Evolutionary conservation across 2,113 vertebrate species (phyloP).

Genomic region (Uria lomvia): DNA sequence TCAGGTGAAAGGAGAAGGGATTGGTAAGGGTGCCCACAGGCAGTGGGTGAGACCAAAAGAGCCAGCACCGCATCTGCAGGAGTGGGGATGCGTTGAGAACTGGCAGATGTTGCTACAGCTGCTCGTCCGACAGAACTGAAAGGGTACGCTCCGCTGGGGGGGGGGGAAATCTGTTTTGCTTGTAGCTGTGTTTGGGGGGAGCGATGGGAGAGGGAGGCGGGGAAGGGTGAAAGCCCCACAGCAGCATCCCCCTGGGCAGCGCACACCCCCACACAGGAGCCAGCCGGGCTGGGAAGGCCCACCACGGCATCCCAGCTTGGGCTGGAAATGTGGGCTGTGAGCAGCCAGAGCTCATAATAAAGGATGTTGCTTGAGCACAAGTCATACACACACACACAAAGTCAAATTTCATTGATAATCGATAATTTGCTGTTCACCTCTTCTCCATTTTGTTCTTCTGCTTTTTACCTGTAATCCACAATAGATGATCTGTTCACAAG

Average conservation of each 20-base stretch:
- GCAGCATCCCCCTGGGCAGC: neutral
- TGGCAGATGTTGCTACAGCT: neutral
- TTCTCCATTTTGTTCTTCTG: neutral
- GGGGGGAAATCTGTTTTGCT: fast-evolving
- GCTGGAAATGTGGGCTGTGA: neutral
- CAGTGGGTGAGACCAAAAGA: neutral
- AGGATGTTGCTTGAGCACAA: neutral
- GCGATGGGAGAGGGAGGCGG: neutral
- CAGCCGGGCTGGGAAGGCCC: too few species aligned
- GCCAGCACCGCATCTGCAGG: neutral
- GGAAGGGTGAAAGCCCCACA: neutral
- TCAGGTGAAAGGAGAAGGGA: too few species aligned
- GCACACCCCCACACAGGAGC: neutral
- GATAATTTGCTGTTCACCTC: neutral
- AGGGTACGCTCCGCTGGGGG: neutral
- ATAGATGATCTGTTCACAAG: neutral
- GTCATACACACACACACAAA: neutral
- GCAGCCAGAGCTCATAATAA: neutral
- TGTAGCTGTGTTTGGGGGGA: neutral
- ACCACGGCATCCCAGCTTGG: neutral
- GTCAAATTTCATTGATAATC: neutral
- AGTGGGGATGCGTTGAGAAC: too few species aligned
- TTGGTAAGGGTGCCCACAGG: fast-evolving
- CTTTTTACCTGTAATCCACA: neutral
- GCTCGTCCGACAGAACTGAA: fast-evolving